Conservation (phyloP, 2,113 vertebrate species). For the Anolis carolinensis region DNA sequence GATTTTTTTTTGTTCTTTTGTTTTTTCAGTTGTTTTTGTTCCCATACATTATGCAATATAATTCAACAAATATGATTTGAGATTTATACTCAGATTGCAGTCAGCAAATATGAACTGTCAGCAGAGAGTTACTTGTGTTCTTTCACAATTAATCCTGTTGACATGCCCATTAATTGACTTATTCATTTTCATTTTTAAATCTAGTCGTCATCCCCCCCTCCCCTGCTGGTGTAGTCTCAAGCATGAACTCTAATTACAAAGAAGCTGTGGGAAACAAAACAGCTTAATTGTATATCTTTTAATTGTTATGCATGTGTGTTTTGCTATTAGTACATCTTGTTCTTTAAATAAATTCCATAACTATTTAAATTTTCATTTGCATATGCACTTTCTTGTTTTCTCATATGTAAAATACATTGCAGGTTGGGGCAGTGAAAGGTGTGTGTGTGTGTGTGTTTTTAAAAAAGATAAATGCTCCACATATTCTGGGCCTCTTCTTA, state of each 20-base stretch:
- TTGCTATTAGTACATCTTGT: constrained; percentile 21
- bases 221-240: constrained; percentile 16
- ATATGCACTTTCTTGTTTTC: neutral
- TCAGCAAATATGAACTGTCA: neutral
- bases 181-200: neutral
- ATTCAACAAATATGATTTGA: constrained; percentile 19
- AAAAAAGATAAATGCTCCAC: no score
- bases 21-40: neutral
- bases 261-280: constrained; percentile 35
- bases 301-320: constrained; percentile 26
- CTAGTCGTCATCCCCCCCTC: neutral
- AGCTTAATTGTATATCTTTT: constrained; percentile 33
- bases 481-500: constrained; percentile 27
- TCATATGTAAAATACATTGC: no score
- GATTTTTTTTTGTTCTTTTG: neutral
- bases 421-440: neutral
- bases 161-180: neutral
- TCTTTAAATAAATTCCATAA: constrained; percentile 35
- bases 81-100: neutral
- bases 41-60: neutral
- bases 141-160: neutral
- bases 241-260: constrained; percentile 37
- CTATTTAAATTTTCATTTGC: constrained; percentile 26
- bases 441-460: no score
- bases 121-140: neutral